phyloP scores from a whole-genome alignment of 1,140 invertebrate genomes.

The Drosophila equinoxialis region DNA sequence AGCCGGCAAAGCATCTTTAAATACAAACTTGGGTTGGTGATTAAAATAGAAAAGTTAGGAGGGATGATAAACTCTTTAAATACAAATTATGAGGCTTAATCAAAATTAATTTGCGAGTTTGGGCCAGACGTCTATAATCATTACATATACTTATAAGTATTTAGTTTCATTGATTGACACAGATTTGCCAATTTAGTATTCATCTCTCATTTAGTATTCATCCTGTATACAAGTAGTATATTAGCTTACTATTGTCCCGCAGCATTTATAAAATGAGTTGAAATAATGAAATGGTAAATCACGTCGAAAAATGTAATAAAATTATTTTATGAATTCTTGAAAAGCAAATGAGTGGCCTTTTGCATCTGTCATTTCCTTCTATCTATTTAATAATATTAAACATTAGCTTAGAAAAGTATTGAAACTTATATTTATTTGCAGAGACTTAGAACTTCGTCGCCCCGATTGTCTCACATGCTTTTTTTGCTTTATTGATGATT shows the following conservation, averaged over 20 bases:
- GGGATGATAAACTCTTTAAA: constrained; percentile 27
- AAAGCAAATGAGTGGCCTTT: too few species aligned
- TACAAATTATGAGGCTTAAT: constrained; percentile 55
- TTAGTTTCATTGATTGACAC: constrained; percentile 57
- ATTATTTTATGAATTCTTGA: too few species aligned
- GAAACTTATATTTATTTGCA: background rate
- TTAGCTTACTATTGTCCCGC: background rate
- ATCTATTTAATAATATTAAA: too few species aligned
- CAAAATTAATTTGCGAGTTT: constrained; percentile 57
- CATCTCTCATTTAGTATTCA: constrained; percentile 13
- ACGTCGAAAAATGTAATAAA: too few species aligned
- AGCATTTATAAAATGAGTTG: background rate
- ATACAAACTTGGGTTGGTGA: constrained; percentile 30
- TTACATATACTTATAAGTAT: constrained; percentile 30
- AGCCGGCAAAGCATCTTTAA: constrained; percentile 48
- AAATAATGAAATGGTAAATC: background rate
- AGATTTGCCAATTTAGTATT: constrained; percentile 59
- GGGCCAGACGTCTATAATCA: constrained; percentile 32
- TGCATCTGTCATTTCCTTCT: too few species aligned
- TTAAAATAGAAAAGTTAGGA: background rate
- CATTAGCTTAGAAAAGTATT: too few species aligned
- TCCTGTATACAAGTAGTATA: constrained; percentile 13
- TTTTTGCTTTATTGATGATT: background rate
- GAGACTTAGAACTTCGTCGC: background rate
- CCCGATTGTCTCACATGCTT: background rate